Evolutionary conservation across 2,888 invertebrate genomes (phyloP), one percentile per base, ranked within the genome.

Genomic region (Ethmia dodecea): DNA sequence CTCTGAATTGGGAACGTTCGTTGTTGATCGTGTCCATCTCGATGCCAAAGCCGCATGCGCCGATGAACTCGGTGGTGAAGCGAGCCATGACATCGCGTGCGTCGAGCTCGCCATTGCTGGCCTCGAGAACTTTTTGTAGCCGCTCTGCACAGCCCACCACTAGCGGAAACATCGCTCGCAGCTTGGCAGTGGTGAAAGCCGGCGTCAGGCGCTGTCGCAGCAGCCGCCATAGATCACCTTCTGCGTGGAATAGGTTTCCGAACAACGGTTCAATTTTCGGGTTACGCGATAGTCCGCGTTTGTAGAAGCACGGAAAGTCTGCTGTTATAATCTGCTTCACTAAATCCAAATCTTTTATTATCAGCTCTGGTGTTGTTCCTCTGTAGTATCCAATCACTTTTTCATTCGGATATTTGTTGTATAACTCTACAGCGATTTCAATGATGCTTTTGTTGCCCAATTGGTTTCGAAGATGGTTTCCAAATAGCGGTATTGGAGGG

Each of bases 1-100:
- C 50, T 11, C 65, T 44, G 28, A 66, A 70, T 2, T 44, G 41
- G 1, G 63, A 62, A 10, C 48, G 43, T 26, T 62, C 55, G 5
- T 63, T 52, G 5, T 54, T 55, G 13, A 70, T 42, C 3, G 60
- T 45, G 28, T 60, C 51, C 10, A 52, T 47, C 5, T 70, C 54
- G 3, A 70, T 47, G 2, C 68, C 69, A 16, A 66, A 70, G 3
- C 62, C 68, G 32, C 59, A 60, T 0, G 62, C 55, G 3, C 61
- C 62, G 3, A 68, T 65, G n/a, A 61, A 58, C 31, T 70, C 69
- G 0, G 58, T 67, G 0, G 66, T 63, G 30, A 60, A 70, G 10
- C 65, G 40, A 0, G 64, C 60, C 55, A 65, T 60, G 1, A 68
- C 37, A 11, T 67, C 63, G 2, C 59, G 41, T 0, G 59, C 51